These are phyloP conservation scores for Cettia cetti DNA, from an alignment of 2,113 vertebrate genomes.

Conservation along the genomic window DNA sequence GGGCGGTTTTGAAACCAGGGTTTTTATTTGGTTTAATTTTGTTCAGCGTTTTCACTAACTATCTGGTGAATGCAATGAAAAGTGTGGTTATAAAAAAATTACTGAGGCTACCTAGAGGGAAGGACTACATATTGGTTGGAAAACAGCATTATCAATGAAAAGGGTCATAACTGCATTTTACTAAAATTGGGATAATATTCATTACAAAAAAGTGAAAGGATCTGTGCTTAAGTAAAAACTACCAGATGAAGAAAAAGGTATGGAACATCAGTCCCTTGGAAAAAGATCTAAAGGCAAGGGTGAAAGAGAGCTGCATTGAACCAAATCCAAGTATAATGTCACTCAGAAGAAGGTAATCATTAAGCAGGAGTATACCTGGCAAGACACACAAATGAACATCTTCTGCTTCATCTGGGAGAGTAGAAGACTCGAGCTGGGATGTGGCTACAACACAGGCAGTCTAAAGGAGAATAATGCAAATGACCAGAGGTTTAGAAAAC, in stretches of 20 bases:
- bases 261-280: not conserved
- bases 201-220: not conserved
- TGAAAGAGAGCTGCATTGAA: not conserved
- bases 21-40: not conserved
- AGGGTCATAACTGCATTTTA: not conserved
- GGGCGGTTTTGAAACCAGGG: not conserved
- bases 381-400: not conserved
- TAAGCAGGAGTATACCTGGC: not conserved
- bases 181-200: not conserved
- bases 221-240: not conserved
- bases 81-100: not conserved
- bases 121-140: not conserved
- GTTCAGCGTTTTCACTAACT: not conserved
- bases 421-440: rapidly evolving
- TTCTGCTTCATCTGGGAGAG: not conserved
- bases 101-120: not conserved
- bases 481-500: not conserved
- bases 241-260: not conserved
- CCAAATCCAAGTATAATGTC: not conserved
- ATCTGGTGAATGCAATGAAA: not conserved
- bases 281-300: not conserved
- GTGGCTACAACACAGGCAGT: not conserved
- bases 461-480: not conserved
- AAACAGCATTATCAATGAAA: not conserved
- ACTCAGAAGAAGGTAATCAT: not conserved